Conservation (phyloP, 2,113 vertebrate species). For the Naja naja region DNA sequence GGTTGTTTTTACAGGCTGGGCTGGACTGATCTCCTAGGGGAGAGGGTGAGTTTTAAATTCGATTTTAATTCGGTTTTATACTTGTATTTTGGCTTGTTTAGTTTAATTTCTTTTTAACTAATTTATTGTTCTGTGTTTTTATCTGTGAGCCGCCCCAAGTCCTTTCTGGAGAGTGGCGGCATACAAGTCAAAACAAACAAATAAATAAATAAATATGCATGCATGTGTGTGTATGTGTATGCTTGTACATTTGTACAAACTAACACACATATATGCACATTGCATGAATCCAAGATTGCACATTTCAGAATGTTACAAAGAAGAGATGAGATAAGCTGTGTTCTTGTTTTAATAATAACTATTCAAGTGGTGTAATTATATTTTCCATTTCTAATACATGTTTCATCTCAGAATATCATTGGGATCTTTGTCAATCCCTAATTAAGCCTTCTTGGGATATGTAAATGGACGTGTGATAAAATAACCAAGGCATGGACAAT, state of each 20-base stretch:
- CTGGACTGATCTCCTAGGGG: too few relatives aligned
- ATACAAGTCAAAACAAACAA: too few relatives aligned
- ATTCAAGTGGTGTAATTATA: conserved; percentile 29
- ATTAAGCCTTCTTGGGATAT: background rate
- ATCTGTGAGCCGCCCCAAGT: too few relatives aligned
- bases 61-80: too few relatives aligned
- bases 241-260: background rate
- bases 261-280: background rate
- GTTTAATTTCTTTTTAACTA: too few relatives aligned
- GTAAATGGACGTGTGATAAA: background rate
- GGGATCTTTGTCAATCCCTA: conserved; percentile 32
- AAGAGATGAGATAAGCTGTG: conserved; percentile 45
- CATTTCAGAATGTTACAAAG: conserved; percentile 22
- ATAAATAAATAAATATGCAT: too few relatives aligned
- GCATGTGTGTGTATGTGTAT: background rate
- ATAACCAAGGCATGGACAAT: conserved; percentile 9
- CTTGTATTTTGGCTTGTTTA: too few relatives aligned
- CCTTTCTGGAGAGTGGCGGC: too few relatives aligned
- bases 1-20: too few relatives aligned
- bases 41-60: too few relatives aligned
- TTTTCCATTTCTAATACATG: conserved; percentile 32
- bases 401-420: conserved; percentile 21
- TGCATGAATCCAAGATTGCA: conserved; percentile 30
- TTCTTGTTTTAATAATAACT: conserved; percentile 59
- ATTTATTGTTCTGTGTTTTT: too few relatives aligned